Conservation (phyloP, 1,140 invertebrate genomes). For the Drosophila mauritiana region DNA sequence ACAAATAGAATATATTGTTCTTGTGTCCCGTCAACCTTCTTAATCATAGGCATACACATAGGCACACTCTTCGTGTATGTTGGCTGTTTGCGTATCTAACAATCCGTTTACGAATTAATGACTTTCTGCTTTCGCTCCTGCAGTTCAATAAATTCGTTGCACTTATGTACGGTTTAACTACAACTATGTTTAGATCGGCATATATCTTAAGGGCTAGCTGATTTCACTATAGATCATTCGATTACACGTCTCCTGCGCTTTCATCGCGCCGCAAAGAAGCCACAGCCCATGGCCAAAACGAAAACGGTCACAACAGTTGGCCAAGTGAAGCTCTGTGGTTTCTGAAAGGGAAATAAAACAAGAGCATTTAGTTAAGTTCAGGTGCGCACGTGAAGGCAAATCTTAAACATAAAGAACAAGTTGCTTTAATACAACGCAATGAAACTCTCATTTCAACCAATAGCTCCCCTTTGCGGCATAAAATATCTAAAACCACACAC, state of each 20-base stretch:
- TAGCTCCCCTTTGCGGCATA: conserved; percentile 40
- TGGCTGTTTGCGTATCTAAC: conserved; percentile 17
- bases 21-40: conserved; percentile 77
- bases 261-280: conserved; percentile 84
- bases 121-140: conserved; percentile 51
- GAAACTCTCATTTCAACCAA: conserved; percentile 10
- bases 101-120: conserved; percentile 55
- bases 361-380: not conserved
- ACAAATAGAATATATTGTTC: conserved; percentile 69
- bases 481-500: conserved; percentile 46
- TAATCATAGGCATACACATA: conserved; percentile 32
- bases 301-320: conserved; percentile 83
- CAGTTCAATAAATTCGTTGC: conserved; percentile 66
- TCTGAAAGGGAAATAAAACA: conserved; percentile 45
- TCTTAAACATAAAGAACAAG: not conserved
- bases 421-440: not conserved
- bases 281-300: conserved; percentile 83
- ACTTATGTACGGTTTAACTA: conserved; percentile 42
- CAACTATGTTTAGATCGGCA: conserved; percentile 36
- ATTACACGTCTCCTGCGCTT: conserved; percentile 14
- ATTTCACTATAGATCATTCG: conserved; percentile 65
- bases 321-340: conserved; percentile 81
- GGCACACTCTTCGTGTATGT: not conserved
- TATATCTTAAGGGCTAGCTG: conserved; percentile 50
- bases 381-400: not conserved